Percentiles rank a stretch among this genome's conserved stretches.
These are phyloP conservation scores for Enteromius thamalakanensis DNA, from an alignment of 2,797 vertebrate genomes.

Conservation along the genomic window DNA sequence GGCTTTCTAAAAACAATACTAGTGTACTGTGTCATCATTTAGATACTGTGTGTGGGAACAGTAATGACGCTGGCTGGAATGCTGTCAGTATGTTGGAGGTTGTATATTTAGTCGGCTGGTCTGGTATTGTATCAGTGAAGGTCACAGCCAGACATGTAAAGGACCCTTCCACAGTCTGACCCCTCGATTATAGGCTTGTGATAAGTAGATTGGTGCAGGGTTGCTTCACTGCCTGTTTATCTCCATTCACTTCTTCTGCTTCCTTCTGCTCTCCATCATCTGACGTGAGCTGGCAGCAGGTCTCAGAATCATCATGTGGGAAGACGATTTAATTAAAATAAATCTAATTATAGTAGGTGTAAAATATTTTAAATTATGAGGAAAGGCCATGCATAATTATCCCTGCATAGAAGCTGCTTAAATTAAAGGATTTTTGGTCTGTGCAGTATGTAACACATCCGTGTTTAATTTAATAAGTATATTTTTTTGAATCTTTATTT, in stretches of 20 bases:
- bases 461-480: not conserved
- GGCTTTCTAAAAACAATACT: not conserved
- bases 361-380: not conserved
- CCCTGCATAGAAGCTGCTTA: not conserved
- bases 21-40: not conserved
- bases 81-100: conserved; percentile 31
- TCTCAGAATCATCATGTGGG: conserved; percentile 14
- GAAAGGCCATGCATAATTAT: conserved; percentile 1
- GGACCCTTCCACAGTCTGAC: conserved; percentile 17
- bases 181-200: conserved; percentile 29
- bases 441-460: not conserved
- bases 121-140: conserved; percentile 50
- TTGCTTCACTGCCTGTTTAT: conserved; percentile 10
- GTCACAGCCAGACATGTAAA: conserved; percentile 32
- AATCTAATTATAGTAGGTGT: not conserved
- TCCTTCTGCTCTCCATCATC: conserved; percentile 38
- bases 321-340: not conserved
- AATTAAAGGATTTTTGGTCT: not conserved
- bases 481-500: not conserved
- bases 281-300: conserved; percentile 32
- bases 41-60: conserved; percentile 39
- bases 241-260: conserved; percentile 13
- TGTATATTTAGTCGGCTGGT: conserved; percentile 50
- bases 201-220: conserved; percentile 33
- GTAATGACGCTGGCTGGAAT: conserved; percentile 28